Base-by-base conservation (phyloP, 2,113 vertebrate species). In the Embiotoca jacksoni region DNA sequence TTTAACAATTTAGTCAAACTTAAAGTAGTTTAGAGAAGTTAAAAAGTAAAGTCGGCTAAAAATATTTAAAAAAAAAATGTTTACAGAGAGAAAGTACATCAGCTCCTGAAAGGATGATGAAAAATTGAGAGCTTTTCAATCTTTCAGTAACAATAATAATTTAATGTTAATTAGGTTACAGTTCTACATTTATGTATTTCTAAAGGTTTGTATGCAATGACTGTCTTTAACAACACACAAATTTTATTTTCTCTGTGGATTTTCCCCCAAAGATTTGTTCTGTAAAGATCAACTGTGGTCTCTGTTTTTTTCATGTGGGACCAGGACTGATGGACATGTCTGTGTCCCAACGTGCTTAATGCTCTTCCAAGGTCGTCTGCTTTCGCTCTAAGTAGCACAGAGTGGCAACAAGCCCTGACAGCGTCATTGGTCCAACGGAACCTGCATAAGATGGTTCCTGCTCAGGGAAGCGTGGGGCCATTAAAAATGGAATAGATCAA, bases 401-500 rank as follows among this genome's bases (percentile, higher is more conserved):
- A 77, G 84, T 74, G 76, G 72, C 87, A 84, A 85, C 81, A 71
- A 81, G 69, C 70, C 70, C 74, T 89, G 92, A 91, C 89, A 90
- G 81, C 73, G 53, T 83, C 81, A 66, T 52, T 78, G 75, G 78
- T 67, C 81, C 81, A 76, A 55, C 61, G 78, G 88, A 88, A 90
- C 86, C 80, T 70, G 50, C 63, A 85, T 71, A 59, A 56, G 79
- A 89, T 72, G 69, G 80, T 84, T 68, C 70, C 76, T 78, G 69
- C 83, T 75, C 57, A 14, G 5, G 82, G 78, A 85, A 81, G 83
- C 59, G 5, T 30, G 52, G 59, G 68, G 41, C 53, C 81, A 90
- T 90, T 88, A 86, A 89, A 90, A 90, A 91, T 89, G 72, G 76
- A 90, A 90, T 87, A 41, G 85, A 92, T 91, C 90, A 78, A 92